Base-by-base conservation (phyloP, 2,113 vertebrate species). In the Xenopus tropicalis region DNA sequence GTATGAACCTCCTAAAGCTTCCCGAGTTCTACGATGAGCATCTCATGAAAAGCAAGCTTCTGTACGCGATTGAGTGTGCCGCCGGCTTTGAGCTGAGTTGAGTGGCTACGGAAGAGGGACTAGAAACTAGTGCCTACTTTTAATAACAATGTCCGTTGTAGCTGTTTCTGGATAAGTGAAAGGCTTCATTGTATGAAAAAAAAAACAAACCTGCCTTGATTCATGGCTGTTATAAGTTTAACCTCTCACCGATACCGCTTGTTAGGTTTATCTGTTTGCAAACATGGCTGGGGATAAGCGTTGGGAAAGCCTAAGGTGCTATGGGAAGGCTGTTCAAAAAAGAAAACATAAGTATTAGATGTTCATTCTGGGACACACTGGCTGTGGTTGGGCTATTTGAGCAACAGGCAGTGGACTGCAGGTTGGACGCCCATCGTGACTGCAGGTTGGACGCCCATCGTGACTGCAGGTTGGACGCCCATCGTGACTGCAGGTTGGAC, bases 1-100 rank as follows among this genome's bases (percentile, higher is more conserved):
- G 97, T 90, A 99, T 99, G 97, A 99, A 99, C 89, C 93, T 99
- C 78, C 91, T 99, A 71, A 99, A 99, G 83, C 94, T 99, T 23
- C 97, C 97, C 0, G 97, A 98, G 85, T 99, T 99, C 85, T 94
- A 91, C 16, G 96, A 98, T 0, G 89, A 95, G 79, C 86, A 93
- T 2, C 90, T 94, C 68, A 94, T 99, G 95, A 93, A 91, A 64
- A 96, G 93, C 86, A 99, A 99, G 79, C 93, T 99, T 21, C 91
- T 98, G 16, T 99, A 99, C 4, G 97, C 97, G 82, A 94, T 99
- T 29, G 97, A 98, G 88, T 98, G 97, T 25, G 94, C 97, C 0
- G 95, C 97, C 2, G 97, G 97, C 71, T 99, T 99, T 73, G 97
- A 99, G 83, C 87, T 99, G 70, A 98, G 96, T 92, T 98, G 94